A percentile compares a stretch with the other conserved stretches of the same genome.
These are phyloP conservation scores for Gymnoscopelus braueri DNA, from an alignment of 2,797 vertebrate genomes.

Conservation along the genomic window DNA sequence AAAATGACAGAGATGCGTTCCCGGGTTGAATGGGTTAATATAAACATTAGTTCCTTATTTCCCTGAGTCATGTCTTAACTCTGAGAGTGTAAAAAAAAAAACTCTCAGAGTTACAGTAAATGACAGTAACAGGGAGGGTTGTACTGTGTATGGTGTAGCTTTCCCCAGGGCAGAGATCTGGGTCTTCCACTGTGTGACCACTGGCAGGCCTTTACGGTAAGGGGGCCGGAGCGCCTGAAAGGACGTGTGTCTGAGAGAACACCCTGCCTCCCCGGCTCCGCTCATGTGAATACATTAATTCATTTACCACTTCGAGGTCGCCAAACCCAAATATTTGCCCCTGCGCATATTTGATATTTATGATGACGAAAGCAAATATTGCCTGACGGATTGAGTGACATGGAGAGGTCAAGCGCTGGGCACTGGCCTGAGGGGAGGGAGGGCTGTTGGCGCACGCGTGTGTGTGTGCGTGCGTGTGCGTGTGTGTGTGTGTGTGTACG, in stretches of 20 bases:
- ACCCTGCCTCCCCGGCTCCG: conserved; percentile 63
- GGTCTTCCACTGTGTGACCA: conserved; percentile 67
- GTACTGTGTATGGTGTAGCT: conserved; percentile 30
- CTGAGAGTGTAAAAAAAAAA: no score
- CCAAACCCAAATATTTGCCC: conserved; percentile 84
- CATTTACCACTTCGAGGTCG: conserved; percentile 82
- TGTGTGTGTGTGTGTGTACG: conserved; percentile 50
- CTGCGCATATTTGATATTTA: conserved; percentile 85
- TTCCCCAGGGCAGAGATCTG: conserved; percentile 51
- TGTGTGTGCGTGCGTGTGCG: conserved; percentile 40
- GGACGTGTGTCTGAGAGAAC: conserved; percentile 68
- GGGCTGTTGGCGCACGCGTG: conserved; percentile 43
- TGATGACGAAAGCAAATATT: conserved; percentile 85
- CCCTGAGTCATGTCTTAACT: no score
- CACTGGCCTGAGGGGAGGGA: conserved; percentile 60
- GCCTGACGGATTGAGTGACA: conserved; percentile 79
- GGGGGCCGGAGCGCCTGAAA: conserved; percentile 68
- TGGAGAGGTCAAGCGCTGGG: conserved; percentile 79
- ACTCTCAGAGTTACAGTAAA: no score
- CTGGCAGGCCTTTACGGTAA: conserved; percentile 77
- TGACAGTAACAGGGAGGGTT: no score
- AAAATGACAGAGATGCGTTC: no score
- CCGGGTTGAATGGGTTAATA: no score
- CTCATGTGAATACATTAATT: conserved; percentile 82
- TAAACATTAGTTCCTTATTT: no score